Base-by-base conservation (phyloP, 2,797 vertebrate genomes). In the Oreortyx pictus region DNA sequence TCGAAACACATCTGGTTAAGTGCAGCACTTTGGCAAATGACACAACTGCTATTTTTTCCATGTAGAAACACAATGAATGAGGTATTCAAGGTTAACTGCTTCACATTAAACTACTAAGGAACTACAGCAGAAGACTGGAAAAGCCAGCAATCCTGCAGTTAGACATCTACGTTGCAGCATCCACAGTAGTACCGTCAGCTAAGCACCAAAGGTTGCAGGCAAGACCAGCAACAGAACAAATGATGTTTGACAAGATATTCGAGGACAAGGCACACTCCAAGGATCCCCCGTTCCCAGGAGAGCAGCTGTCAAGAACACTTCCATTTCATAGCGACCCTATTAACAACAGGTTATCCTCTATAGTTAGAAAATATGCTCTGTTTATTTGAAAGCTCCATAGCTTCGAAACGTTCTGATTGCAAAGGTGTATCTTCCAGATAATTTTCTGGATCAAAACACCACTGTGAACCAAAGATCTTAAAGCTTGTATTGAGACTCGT, bases 211-310 rank as follows among this genome's bases (percentile, higher is more conserved):
- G 43, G 62, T 41, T 85, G 65, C 43, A 52, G 78, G 66, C 75
- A 91, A 73, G 65, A 79, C 11, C 70, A 89, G 66, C 56, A 78
- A 88, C 61, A 92, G 59, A 89, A 82, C 37, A 90, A 68, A 90
- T 0, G 0, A 31, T 27, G 35, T 54, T 9, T 90, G 88, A 71
- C 72, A 76, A 74, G 0, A 88, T 50, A 33, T 70, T 25, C 43
- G 16, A 83, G 77, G 10, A 77, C 70, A 57, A 79, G 46, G 64
- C n/a, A 83, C n/a, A 46, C 56, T 64, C 44, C 81, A 88, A 71
- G 46, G 81, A 92, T 7, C 39, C 17, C 74, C 77, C 47, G 22
- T 1, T 85, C 50, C 60, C 41, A 62, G 16, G 11, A 56, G 78
- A 59, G 4, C 57, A 57, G 44, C 71, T 82, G 73, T 39, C 86